These are phyloP conservation scores for Callinectes sapidus DNA, from an alignment of 2,888 invertebrate species.

Conservation along the genomic window DNA sequence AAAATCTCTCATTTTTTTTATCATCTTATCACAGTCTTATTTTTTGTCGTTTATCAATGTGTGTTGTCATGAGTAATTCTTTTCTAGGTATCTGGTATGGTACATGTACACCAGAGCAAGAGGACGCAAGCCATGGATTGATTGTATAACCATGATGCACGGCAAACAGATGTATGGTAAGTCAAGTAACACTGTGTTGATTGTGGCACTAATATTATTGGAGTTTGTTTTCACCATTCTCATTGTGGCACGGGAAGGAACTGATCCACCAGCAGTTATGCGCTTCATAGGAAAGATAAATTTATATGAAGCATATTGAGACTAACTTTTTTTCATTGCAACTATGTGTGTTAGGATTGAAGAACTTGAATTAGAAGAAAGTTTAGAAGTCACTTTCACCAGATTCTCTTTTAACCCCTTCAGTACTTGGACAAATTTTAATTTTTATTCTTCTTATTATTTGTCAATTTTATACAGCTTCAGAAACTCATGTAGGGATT, in stretches of 20 bases:
- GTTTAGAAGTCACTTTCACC: no score
- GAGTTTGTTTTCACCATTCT: not conserved
- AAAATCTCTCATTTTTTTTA: no score
- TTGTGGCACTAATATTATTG: not conserved
- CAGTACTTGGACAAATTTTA: no score
- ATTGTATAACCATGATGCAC: conserved; percentile 83
- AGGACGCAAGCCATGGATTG: conserved; percentile 83
- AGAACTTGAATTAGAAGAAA: no score
- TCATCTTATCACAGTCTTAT: no score
- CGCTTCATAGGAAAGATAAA: conserved; percentile 84
- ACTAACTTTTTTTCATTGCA: no score
- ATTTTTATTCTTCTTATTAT: no score
- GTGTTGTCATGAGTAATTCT: not conserved
- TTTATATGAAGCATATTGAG: no score
- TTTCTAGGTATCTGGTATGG: conserved; percentile 68
- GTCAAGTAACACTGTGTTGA: conserved; percentile 73
- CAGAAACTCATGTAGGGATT: no score
- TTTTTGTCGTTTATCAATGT: not conserved
- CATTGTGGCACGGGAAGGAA: conserved; percentile 86
- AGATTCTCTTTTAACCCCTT: no score
- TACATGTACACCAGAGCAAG: conserved; percentile 64
- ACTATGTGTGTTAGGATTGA: no score
- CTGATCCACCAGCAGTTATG: conserved; percentile 90
- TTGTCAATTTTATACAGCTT: no score
- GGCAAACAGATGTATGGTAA: conserved; percentile 91